phyloP scores from a whole-genome alignment of 2,113 vertebrate species.

The Lota lota region DNA sequence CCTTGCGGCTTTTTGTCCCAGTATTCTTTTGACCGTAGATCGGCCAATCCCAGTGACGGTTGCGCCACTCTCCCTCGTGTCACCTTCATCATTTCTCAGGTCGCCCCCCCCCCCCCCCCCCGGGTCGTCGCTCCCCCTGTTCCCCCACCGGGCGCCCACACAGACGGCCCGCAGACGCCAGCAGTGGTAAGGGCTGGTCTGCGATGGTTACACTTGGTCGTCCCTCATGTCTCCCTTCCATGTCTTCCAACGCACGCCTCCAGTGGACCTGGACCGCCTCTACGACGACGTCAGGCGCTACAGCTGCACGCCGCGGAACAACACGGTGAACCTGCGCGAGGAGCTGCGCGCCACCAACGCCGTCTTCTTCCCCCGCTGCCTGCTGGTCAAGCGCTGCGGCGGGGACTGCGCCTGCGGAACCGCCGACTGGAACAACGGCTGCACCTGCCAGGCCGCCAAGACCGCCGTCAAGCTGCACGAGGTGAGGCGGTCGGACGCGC shows the following conservation, averaged over 20 bases:
- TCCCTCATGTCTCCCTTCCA: not conserved
- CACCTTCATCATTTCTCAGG: no score
- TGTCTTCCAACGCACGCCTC: conserved; percentile 9
- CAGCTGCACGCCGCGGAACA: conserved; percentile 94
- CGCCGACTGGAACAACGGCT: conserved; percentile 83
- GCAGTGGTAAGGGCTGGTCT: no score
- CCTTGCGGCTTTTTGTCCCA: no score
- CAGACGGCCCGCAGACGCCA: no score
- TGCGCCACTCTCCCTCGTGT: no score
- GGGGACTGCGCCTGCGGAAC: conserved; percentile 94
- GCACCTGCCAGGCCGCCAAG: conserved; percentile 82
- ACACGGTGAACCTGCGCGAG: conserved; percentile 89
- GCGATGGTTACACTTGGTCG: no score
- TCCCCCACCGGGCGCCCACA: no score
- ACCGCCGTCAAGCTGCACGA: conserved; percentile 86
- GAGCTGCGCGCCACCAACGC: conserved; percentile 85
- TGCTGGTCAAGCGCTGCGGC: conserved; percentile 92
- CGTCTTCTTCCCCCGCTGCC: conserved; percentile 93
- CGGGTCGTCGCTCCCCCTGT: no score
- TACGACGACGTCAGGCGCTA: conserved; percentile 92
- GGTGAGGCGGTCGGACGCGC: conserved; percentile 64
- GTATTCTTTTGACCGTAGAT: no score
- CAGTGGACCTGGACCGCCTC: conserved; percentile 92
- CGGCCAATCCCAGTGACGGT: no score
- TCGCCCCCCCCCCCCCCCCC: no score